Evolutionary conservation across 64 coral and sea anemone species (phyloP), one percentile per base, ranked within the genome.

Genomic region (Dendrophyllia cribrosa): DNA sequence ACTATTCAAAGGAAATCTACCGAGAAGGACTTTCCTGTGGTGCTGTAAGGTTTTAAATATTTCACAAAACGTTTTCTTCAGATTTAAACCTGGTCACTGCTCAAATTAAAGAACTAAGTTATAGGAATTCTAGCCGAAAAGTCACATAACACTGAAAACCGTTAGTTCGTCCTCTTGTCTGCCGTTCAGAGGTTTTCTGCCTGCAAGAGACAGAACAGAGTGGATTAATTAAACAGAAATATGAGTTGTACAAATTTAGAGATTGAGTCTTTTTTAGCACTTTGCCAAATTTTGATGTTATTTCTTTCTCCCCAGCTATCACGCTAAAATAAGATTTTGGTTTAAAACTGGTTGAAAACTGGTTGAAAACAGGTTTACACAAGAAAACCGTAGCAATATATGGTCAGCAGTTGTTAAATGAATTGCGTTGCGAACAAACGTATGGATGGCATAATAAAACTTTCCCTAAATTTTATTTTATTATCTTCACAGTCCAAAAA

Each of bases 131-230:
- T 56, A 56, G 34, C 34, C 12, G 53, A 56, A 56, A 56, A 9
- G 4, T 76, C 51, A 82, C 70, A 52, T 16, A 65, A 65, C 59
- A 65, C 17, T 51, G 43, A 68, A 66, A 84, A 66, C 80, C 59
- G 80, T 67, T 84, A 64, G 48, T 48, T 58, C 58, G 22, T 66
- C 82, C 78, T 72, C 87, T 89, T 84, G 87, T 58, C 46, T 89
- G 68, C 72, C 53, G 79, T 74, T 87, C 92, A 93, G 70, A 94
- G 83, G 95, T 93, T 97, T 81, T 97, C 95, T 97, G 95, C 95
- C 95, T 97, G 95, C 88, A 97, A 97, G 92, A 97, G 92, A 94
- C 95, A 94, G 95, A 97, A 97, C 91, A 94, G 91, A 94, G 95
- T 91, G 95, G 91, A 97, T 97, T 97, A 97, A 97, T 97, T 87